phyloP scores from a whole-genome alignment of 1,140 invertebrate species.

The Ladona fulva region DNA sequence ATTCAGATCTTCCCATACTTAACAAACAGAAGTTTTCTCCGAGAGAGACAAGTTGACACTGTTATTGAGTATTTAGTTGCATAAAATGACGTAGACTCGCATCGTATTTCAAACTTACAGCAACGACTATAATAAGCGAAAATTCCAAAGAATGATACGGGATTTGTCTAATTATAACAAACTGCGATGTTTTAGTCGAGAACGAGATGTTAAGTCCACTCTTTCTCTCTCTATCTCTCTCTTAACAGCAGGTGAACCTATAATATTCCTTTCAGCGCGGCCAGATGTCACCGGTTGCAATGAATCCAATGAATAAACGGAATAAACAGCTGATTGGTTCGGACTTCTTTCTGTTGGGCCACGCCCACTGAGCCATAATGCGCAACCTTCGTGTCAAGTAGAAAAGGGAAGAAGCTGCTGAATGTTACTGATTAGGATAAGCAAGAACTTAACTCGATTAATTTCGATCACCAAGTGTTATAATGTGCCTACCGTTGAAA shows the following conservation, averaged over 20 bases:
- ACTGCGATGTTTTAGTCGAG: too few species aligned
- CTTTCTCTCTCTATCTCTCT: neutral
- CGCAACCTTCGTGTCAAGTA: slow-evolving; percentile 10
- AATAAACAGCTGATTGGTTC: slow-evolving; percentile 15
- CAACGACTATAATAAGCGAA: too few species aligned
- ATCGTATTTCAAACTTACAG: neutral
- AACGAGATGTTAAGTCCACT: neutral
- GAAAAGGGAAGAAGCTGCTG: neutral
- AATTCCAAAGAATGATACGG: too few species aligned
- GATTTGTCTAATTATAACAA: too few species aligned
- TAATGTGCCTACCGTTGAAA: too few species aligned
- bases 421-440: neutral
- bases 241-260: neutral
- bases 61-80: neutral
- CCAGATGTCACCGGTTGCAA: neutral
- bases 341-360: neutral
- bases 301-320: too few species aligned
- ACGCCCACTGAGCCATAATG: slow-evolving; percentile 15
- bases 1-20: neutral
- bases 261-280: neutral
- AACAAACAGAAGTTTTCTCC: neutral
- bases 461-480: too few species aligned
- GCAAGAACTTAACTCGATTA: neutral
- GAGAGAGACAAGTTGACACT: neutral
- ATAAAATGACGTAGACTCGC: neutral